These are phyloP conservation scores for Labia minor DNA, from an alignment of 2,888 invertebrate genomes.

Conservation along the genomic window DNA sequence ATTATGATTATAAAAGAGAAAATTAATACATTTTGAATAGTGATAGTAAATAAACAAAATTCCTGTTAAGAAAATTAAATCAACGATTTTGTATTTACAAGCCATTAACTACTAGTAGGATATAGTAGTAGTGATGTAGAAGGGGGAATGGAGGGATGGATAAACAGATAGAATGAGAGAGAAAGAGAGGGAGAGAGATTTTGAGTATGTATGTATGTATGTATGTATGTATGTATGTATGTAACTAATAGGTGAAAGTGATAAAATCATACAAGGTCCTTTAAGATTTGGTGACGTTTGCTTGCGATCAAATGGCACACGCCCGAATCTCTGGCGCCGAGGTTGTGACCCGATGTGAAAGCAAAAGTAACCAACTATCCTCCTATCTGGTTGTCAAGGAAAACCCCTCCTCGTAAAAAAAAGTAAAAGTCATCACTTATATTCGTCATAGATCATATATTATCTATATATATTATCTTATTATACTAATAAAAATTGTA, in stretches of 20 bases:
- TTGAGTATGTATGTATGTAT: too few relatives aligned
- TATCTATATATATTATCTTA: too few relatives aligned
- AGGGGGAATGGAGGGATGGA: too few relatives aligned
- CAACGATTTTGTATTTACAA: neutral
- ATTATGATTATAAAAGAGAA: neutral
- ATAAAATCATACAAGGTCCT: neutral
- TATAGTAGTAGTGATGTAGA: too few relatives aligned
- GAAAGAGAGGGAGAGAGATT: too few relatives aligned
- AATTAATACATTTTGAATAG: neutral
- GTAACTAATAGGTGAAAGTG: neutral
- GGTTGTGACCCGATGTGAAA: neutral
- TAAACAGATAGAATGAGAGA: too few relatives aligned
- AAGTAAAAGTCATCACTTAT: too few relatives aligned
- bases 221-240: too few relatives aligned
- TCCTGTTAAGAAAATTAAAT: neutral
- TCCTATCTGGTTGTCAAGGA: too few relatives aligned
- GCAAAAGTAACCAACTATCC: neutral
- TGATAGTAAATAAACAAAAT: neutral
- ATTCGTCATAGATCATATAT: too few relatives aligned
- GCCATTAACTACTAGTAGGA: neutral
- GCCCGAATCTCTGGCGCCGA: slow-evolving; percentile 7
- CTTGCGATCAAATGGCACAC: neutral
- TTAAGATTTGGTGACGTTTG: neutral
- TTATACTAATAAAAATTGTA: too few relatives aligned
- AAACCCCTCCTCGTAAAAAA: too few relatives aligned